Percentiles rank a stretch among this genome's conserved stretches.
Evolutionary conservation across 2,113 vertebrate species (phyloP).

Genomic region (Psephotus haematonotus): DNA sequence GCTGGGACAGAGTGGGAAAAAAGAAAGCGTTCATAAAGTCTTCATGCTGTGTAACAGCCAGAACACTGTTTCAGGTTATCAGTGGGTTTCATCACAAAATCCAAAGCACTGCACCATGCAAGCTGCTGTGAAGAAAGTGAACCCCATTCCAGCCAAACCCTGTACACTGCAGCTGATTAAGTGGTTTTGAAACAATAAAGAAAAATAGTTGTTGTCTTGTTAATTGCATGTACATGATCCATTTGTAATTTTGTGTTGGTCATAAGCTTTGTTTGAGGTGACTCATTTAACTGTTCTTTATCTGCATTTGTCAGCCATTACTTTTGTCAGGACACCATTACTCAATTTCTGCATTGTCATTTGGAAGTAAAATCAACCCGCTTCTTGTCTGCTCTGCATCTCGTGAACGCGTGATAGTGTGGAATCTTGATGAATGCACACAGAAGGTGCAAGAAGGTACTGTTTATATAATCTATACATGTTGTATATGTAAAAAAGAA

Average conservation of each 20-base stretch:
- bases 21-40: not conserved
- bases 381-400: conserved; percentile 86
- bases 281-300: not conserved
- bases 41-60: not conserved
- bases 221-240: not conserved
- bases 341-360: conserved; percentile 80
- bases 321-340: conserved; percentile 81
- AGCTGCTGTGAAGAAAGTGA: not conserved
- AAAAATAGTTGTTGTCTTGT: not conserved
- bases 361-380: conserved; percentile 73
- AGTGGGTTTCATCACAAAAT: not conserved
- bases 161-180: not conserved
- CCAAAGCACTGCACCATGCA: not conserved
- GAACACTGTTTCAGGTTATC: not conserved
- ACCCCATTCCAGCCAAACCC: not conserved
- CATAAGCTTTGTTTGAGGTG: not conserved
- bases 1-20: not conserved
- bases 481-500: not conserved
- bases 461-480: not conserved
- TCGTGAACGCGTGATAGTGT: conserved; percentile 79
- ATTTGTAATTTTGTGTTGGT: not conserved
- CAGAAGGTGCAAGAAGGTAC: conserved; percentile 68
- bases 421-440: conserved; percentile 81
- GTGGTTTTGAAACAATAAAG: not conserved
- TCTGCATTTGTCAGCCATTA: conserved; percentile 67